These are phyloP conservation scores for Euzetes globulus DNA, from an alignment of 2,888 invertebrate genomes.

Conservation along the genomic window DNA sequence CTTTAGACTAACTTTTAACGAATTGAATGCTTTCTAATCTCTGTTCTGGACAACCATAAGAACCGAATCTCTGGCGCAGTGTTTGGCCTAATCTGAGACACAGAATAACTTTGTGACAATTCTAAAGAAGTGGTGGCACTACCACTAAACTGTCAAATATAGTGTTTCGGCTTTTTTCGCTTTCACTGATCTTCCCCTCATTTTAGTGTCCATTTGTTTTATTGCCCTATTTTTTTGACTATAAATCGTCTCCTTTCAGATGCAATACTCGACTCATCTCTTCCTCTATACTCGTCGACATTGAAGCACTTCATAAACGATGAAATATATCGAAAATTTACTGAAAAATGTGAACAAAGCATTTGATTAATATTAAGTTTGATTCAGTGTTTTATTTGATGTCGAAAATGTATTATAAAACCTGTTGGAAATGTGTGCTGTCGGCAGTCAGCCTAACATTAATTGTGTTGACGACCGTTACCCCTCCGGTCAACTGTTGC, in stretches of 20 bases:
- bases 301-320: neutral
- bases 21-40: slow-evolving; percentile 10
- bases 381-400: neutral
- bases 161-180: neutral
- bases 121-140: neutral
- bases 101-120: neutral
- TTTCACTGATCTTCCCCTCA: neutral
- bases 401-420: slow-evolving; percentile 8
- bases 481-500: neutral
- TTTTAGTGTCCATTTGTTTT: slow-evolving; percentile 11
- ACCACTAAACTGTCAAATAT: neutral
- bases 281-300: neutral
- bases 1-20: neutral
- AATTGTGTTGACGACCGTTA: neutral
- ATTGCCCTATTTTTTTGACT: slow-evolving; percentile 3
- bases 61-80: neutral
- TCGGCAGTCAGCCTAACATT: neutral
- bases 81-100: neutral
- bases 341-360: neutral
- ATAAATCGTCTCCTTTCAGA: slow-evolving; percentile 2
- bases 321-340: neutral
- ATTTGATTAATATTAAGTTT: neutral
- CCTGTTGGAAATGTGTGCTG: neutral
- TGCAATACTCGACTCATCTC: neutral
- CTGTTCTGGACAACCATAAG: neutral